Base-by-base conservation (phyloP, 2,888 invertebrate species). In the Thymelicus acteon region DNA sequence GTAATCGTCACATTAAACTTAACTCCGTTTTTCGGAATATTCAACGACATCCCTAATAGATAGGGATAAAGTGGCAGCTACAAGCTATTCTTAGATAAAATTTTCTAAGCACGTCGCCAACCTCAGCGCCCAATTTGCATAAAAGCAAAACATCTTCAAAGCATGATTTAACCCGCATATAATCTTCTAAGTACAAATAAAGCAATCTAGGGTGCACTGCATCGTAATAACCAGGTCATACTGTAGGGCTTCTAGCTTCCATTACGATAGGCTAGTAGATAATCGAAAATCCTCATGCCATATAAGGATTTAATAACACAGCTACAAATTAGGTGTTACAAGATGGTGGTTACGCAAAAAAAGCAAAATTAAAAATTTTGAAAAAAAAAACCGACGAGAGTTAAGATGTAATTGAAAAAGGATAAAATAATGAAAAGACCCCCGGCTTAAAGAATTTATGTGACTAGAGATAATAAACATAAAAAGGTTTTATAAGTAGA, bases 131-230 rank as follows among this genome's bases (percentile, higher is more conserved):
- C 70, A 65, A 70, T 70, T 60, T 65, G 64, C 70, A 70, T 64
- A 70, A 70, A 65, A 60, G 64, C 70, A 60, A 70, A 64, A 60
- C 40, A 70, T 39, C 57, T 54, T 54, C 19, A 62, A 37, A 31
- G 15, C 31, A 64, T 64, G 70, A 70, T 70, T 64, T 64, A 70
- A 58, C 64, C n/a, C 49, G 63, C 64, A 40, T 39, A 58, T 60
- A 70, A 70, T 70, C 64, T 70, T 49, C 69, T 64, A 47, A 62
- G 62, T 62, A 69, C 69, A 63, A 57, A 69, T 49, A 63, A 63
- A 64, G 69, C 64, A 70, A 60, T 64, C 60, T 19, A 58, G 60
- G 58, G 24, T 60, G 24, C 63, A 48, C 64, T 70, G 58, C 48
- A 69, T 69, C 64, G 64, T 70, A 64, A 70, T 70, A 70, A 60